phyloP scores from a whole-genome alignment of 2,113 vertebrate genomes.

The Platycercus adscitus region DNA sequence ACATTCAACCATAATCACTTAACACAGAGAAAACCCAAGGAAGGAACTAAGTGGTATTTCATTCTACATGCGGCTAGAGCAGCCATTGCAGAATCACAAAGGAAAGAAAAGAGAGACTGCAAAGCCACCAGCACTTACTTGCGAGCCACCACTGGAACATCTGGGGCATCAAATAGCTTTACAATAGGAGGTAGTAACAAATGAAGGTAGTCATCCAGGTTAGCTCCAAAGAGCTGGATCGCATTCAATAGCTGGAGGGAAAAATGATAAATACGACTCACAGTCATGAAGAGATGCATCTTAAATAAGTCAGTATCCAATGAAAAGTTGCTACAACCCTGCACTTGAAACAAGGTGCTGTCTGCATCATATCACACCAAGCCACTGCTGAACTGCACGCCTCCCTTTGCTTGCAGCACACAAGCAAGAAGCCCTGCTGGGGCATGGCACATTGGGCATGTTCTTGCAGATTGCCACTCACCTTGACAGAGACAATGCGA shows the following conservation, averaged over 20 bases:
- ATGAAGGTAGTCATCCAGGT: constrained; percentile 97
- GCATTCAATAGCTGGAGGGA: constrained; percentile 87
- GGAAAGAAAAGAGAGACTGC: background rate
- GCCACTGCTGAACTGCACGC: background rate
- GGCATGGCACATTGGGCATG: fast-evolving
- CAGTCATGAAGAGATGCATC: background rate
- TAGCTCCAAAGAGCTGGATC: constrained; percentile 97
- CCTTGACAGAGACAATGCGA: constrained; percentile 95
- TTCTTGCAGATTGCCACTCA: constrained; percentile 46
- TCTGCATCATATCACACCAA: background rate
- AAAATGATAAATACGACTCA: background rate
- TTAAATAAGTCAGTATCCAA: background rate
- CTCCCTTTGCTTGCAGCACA: background rate
- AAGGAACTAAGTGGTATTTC: background rate
- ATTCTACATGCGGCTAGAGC: fast-evolving
- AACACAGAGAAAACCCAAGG: background rate
- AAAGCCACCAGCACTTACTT: constrained; percentile 81
- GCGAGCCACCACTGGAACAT: constrained; percentile 89
- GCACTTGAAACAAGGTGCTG: background rate
- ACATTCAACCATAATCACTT: background rate
- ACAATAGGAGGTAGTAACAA: constrained; percentile 95
- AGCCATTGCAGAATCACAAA: background rate
- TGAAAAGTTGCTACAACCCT: background rate
- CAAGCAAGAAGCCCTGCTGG: background rate
- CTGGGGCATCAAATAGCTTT: constrained; percentile 94